A percentile compares a stretch with the other conserved stretches of the same genome.
Evolutionary conservation across 2,888 invertebrate species (phyloP).

Genomic region (Apodemia duryi): DNA sequence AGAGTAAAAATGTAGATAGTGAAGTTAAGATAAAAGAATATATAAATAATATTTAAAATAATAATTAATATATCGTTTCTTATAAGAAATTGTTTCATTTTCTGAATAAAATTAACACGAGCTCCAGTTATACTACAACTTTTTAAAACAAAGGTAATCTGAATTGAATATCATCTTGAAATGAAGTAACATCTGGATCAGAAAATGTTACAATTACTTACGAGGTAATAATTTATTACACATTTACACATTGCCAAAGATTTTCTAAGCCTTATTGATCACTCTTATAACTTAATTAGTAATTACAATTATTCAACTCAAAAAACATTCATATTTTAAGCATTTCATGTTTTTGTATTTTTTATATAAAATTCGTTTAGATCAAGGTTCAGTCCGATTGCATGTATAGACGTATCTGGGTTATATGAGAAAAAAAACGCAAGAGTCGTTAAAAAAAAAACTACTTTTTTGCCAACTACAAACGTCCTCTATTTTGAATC

Average conservation of each 20-base stretch:
- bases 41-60: conserved; percentile 66
- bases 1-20: conserved; percentile 61
- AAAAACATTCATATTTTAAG: conserved; percentile 21
- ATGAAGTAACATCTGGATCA: conserved; percentile 35
- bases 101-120: conserved; percentile 37
- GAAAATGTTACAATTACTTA: conserved; percentile 51
- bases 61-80: conserved; percentile 49
- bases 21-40: conserved; percentile 66
- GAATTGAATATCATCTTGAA: neutral
- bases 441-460: neutral
- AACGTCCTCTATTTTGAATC: neutral
- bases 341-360: conserved; percentile 20
- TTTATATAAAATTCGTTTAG: conserved; percentile 13
- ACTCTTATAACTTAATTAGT: conserved; percentile 37
- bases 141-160: neutral
- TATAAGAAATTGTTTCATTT: conserved; percentile 55
- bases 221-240: conserved; percentile 62
- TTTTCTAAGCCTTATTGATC: conserved; percentile 61
- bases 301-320: conserved; percentile 25
- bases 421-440: neutral
- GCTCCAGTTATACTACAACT: conserved; percentile 1
- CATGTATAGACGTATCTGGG: conserved; percentile 6
- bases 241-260: conserved; percentile 68
- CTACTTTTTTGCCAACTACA: neutral
- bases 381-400: conserved; percentile 12